These are phyloP conservation scores for Pavo muticus DNA, from an alignment of 2,113 vertebrate species.

Conservation along the genomic window DNA sequence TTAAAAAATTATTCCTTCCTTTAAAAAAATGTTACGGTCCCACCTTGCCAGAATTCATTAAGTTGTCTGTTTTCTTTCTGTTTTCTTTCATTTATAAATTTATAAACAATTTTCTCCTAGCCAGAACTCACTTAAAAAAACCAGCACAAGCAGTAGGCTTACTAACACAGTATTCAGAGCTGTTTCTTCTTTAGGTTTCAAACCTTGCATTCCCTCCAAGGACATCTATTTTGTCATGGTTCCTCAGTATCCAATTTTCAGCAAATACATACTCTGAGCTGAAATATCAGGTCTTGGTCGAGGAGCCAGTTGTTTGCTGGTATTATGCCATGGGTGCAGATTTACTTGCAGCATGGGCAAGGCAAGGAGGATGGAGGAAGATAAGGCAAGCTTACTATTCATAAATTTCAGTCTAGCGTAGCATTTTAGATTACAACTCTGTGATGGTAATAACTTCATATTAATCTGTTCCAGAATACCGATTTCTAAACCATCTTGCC, in stretches of 20 bases:
- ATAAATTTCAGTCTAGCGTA: conserved; percentile 30
- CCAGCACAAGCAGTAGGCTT: not conserved
- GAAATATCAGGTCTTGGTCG: not conserved
- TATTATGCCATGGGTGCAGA: not conserved
- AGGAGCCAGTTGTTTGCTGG: not conserved
- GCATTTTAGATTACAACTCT: conserved; percentile 37
- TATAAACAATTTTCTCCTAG: not conserved
- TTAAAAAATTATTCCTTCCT: not conserved
- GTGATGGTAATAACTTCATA: conserved; percentile 32
- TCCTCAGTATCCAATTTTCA: not conserved
- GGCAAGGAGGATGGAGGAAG: not conserved
- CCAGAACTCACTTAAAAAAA: not conserved
- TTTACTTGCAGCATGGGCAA: not conserved
- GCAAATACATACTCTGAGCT: not conserved
- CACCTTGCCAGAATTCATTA: not conserved
- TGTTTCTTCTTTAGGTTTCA: not conserved
- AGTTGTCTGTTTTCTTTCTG: not conserved
- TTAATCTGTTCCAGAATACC: conserved; percentile 24
- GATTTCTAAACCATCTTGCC: conserved; percentile 20
- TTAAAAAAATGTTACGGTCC: not conserved
- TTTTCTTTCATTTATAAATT: not conserved
- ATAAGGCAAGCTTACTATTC: conserved; percentile 28
- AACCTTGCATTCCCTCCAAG: not conserved
- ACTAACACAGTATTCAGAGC: not conserved
- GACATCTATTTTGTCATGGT: not conserved